phyloP scores from a whole-genome alignment of 2,888 invertebrate species.

The Campopleginae sp. region DNA sequence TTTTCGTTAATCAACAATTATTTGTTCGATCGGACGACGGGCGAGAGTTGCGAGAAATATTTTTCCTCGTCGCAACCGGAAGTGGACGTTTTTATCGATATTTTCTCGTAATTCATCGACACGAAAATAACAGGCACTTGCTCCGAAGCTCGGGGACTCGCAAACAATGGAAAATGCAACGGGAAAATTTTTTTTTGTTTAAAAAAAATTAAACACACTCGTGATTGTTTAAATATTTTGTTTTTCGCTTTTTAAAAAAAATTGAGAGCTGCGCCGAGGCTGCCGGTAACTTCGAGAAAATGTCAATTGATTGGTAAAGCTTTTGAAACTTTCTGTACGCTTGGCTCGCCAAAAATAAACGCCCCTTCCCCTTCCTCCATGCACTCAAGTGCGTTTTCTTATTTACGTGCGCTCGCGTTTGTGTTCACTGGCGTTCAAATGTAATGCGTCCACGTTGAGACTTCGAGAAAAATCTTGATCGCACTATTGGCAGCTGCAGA shows the following conservation, averaged over 20 bases:
- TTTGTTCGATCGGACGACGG: background rate
- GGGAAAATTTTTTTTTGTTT: too few species aligned
- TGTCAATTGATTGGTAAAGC: slow-evolving; percentile 8
- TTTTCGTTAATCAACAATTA: too few species aligned
- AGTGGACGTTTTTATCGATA: too few species aligned
- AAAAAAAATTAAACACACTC: too few species aligned
- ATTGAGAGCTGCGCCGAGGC: background rate
- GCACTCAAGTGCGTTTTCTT: slow-evolving; percentile 9
- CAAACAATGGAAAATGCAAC: too few species aligned
- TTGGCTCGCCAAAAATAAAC: slow-evolving; percentile 75
- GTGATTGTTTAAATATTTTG: too few species aligned
- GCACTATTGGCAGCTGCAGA: slow-evolving; percentile 71
- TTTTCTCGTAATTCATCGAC: too few species aligned
- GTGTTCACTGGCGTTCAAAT: background rate
- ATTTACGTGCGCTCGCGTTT: slow-evolving; percentile 30
- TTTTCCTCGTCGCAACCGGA: background rate
- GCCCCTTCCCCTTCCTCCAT: slow-evolving; percentile 25
- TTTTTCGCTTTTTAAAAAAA: background rate
- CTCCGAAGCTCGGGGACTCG: too few species aligned
- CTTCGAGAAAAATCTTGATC: slow-evolving; percentile 74
- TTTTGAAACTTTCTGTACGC: slow-evolving; percentile 72
- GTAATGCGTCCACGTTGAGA: slow-evolving; percentile 2
- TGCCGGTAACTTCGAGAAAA: slow-evolving; percentile 22
- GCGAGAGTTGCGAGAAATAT: background rate
- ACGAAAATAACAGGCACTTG: too few species aligned